Conservation (phyloP, 2,797 vertebrate genomes). For the Leptoclinus maculatus region DNA sequence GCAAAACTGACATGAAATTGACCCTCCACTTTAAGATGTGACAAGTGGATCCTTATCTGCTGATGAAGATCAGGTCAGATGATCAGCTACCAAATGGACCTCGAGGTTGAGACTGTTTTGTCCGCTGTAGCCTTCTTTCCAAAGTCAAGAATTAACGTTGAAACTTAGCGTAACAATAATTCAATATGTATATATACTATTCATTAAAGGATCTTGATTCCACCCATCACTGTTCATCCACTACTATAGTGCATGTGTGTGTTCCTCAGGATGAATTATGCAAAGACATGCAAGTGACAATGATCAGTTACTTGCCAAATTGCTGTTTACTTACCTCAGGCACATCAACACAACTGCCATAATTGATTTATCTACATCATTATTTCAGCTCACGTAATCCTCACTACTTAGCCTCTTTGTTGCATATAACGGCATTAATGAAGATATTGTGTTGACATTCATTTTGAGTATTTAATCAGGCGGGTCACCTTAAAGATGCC, state of each 20-base stretch:
- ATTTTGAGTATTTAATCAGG: neutral
- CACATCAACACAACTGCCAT: conserved; percentile 16
- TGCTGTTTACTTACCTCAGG: conserved; percentile 24
- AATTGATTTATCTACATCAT: conserved; percentile 42
- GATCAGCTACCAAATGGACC: no score
- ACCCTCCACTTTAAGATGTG: neutral
- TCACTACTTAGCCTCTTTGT: neutral
- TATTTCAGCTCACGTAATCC: neutral
- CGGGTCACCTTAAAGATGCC: neutral
- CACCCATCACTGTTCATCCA: neutral
- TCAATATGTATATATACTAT: neutral
- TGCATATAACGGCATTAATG: neutral
- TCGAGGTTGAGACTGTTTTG: no score
- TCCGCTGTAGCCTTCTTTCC: no score
- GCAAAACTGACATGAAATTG: neutral
- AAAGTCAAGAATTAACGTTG: no score
- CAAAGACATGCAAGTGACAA: neutral
- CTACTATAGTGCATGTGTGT: neutral
- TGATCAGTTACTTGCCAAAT: conserved; percentile 28
- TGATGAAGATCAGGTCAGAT: no score
- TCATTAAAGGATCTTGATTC: neutral
- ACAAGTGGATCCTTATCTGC: no score
- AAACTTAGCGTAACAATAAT: no score
- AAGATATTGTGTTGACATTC: neutral
- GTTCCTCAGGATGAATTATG: conserved; percentile 1